Evolutionary conservation across 2,888 invertebrate genomes (phyloP), one percentile per base, ranked within the genome.

Genomic region (Nebria brevicollis): DNA sequence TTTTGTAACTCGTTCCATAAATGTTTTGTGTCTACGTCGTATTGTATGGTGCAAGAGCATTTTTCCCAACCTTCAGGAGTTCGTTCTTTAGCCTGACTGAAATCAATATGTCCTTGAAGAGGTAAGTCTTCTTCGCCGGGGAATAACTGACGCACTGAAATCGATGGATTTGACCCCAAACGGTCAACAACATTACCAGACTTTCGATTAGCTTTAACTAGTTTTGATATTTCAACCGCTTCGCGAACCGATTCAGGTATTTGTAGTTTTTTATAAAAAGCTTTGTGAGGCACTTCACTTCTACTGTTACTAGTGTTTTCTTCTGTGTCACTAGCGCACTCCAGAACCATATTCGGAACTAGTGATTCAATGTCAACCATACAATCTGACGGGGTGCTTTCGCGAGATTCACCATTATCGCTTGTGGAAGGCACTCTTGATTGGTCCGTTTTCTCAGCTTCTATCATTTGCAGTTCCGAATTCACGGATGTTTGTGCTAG

Each of bases 51-150:
- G 0, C 95, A 92, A 83, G 92, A 93, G 84, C 95, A 95, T 82
- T 95, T 94, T 84, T 96, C 95, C 96, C 96, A 96, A 0, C 95
- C 95, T 85, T 95, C 95, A 0, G 95, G 95, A 0, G 95, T 95
- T 0, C 94, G 92, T 87, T 94, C 94, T 85, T 93, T 92, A 0
- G 93, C 91, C 82, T 92, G 94, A 66, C 91, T 91, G 83, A 96
- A 96, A 75, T 96, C 95, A 75, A 95, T 92, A 85, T 93, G 93
- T 41, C 94, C 95, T 66, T 93, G 93, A 15, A 96, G 88, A 77
- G 94, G 94, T 91, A 96, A 92, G 86, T 96, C 95, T 85, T 96
- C 95, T 85, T 96, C 95, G 0, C 95, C 95, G 0, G 95, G 95
- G 88, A 95, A 95, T 13, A 95, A 87, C 84, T 95, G 95, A 66